Base-by-base conservation (phyloP, 2,888 invertebrate genomes). In the Yponomeuta malinellus region DNA sequence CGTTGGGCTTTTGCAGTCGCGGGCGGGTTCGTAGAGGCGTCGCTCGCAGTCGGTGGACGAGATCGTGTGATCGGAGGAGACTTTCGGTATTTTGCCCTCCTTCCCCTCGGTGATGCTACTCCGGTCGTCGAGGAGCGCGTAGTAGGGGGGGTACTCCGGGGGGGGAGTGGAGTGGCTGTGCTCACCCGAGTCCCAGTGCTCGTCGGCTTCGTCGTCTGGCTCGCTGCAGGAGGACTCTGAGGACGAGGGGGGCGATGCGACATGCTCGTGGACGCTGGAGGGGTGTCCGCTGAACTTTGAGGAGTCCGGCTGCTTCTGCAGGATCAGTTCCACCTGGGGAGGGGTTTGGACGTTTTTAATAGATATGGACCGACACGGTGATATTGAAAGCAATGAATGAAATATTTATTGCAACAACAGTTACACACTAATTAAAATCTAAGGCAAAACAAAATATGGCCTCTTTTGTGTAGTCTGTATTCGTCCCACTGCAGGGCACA, bases 121-220 rank as follows among this genome's bases (percentile, higher is more conserved):
- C 63, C 63, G 48, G 23, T 69, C 69, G 63, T 70, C 70, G 10
- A 70, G 63, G 37, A 70, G 52, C 2, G 48, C 8, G 63, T 63
- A 82, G 75, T 64, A 70, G 5, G 65, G 37, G 15, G 52, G 48
- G 37, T 43, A 15, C 37, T 63, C 59, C 33, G 43, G 52, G 10
- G 33, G 70, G 15, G 33, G 23, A 3, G 15, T 9, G 63, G 29
- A 82, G 75, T 43, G 64, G n/a, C 48, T 12, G 12, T 86, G 92
- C 95, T 95, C 94, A 95, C 96, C 96, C 83, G 95, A 95, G 92
- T 96, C 96, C 95, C 95, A 96, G 85, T 94, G 94, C 79, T 93
- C 94, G 78, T 89, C 88, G 76, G 84, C 81, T 80, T 87, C 84
- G 74, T 83, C 78, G 85, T 89, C 87, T 75, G 83, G 81, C 81